Evolutionary conservation across 2,797 vertebrate genomes (phyloP), one percentile per base, ranked within the genome.

Genomic region (Micropoecilia bifurca): DNA sequence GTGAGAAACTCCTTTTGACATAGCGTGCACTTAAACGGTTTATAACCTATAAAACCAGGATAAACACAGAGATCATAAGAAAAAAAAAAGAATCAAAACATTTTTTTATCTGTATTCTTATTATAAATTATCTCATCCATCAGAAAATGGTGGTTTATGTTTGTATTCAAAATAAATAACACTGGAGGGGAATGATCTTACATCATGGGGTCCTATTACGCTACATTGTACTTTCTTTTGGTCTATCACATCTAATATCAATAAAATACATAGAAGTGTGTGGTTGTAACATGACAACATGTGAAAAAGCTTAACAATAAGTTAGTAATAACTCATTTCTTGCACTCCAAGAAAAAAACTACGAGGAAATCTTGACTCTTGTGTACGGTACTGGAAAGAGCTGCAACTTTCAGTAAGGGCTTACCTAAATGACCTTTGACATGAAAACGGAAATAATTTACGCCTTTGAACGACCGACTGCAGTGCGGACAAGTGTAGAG

Each of bases 1-100:
- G 98, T 99, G 12, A 97, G 95, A 92, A 99, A 99, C 90, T 98
- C 97, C 81, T 99, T 99, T 76, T 97, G 96, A 72, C 98, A 99
- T 69, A 97, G 94, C 16, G 95, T 93, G 0, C 99, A 99, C 71
- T 94, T 95, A 72, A 98, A 99, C 0, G 97, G 97, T 88, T 97
- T 98, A 84, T 96, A 97, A 68, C 97, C 98, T 99, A 87, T 2
- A 80, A 12, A 73, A 80, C 9, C 69, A 2, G 36, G 45, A 66
- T 7, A 25, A 22, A 57, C 2, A n/a, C 2, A 59, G 16, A 22
- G 20, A 50, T 25, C 28, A 63, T 14, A 39, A 8, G 36, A 74
- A 39, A 3, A 63, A 5, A 57, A 48, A 48, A 2, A 47, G 14
- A 47, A 47, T 47, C 46, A 48, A 48, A 20, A 25, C 3, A 25